Evolutionary conservation across 2,888 invertebrate genomes (phyloP).

Genomic region (Phalangium opilio): DNA sequence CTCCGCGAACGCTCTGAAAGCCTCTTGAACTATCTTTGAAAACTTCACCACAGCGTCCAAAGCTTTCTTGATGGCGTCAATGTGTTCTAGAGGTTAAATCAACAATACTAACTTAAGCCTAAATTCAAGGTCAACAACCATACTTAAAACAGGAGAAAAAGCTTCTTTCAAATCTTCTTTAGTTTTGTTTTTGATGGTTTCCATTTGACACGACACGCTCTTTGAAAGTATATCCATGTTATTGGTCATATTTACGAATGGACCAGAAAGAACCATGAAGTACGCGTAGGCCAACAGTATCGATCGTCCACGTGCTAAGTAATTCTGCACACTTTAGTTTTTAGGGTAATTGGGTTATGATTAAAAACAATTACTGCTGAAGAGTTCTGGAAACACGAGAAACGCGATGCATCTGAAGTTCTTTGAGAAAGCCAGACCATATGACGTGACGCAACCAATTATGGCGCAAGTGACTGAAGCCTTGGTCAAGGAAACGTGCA

Average conservation of each 20-base stretch:
- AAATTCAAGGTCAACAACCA: not conserved
- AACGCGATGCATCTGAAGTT: conserved; percentile 32
- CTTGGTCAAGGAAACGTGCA: conserved; percentile 43
- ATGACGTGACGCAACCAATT: conserved; percentile 45
- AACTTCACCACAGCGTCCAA: conserved; percentile 11
- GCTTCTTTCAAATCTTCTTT: conserved; percentile 10
- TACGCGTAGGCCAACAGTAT: conserved; percentile 12
- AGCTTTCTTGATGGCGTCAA: conserved; percentile 10
- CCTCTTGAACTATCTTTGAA: conserved; percentile 9
- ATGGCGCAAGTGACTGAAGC: conserved; percentile 46
- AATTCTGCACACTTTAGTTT: not conserved
- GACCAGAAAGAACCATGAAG: conserved; percentile 13
- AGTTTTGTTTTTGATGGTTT: conserved; percentile 11
- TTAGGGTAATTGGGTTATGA: too few relatives aligned
- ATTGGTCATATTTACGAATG: conserved; percentile 10
- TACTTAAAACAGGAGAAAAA: conserved; percentile 11
- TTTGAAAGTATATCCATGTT: conserved; percentile 12
- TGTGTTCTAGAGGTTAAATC: conserved; percentile 5
- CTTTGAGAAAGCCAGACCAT: conserved; percentile 55
- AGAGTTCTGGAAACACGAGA: conserved; percentile 9
- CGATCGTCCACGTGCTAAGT: conserved; percentile 10
- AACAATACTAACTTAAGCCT: too few relatives aligned
- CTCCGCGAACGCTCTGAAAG: conserved; percentile 13
- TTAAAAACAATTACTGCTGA: conserved; percentile 10
- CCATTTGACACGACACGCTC: conserved; percentile 13